Conservation (phyloP, 2,888 invertebrate genomes). For the Lasioglossum morio region DNA sequence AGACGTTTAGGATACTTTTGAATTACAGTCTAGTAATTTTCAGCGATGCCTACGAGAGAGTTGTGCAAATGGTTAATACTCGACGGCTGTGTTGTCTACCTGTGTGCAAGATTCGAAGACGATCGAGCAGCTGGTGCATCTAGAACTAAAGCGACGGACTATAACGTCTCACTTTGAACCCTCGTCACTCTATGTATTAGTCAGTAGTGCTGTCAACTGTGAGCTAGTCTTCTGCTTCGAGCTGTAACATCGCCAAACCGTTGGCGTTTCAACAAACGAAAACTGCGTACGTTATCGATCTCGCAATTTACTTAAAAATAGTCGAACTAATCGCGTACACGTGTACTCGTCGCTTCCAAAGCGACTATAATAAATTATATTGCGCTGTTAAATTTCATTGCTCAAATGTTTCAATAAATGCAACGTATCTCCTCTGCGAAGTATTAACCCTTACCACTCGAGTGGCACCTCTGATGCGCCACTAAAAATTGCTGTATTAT, state of each 20-base stretch:
- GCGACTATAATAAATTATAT: too few relatives aligned
- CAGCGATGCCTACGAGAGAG: neutral
- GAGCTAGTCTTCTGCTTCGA: neutral
- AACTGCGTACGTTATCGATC: neutral
- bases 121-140: neutral
- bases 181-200: neutral
- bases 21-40: neutral
- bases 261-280: neutral
- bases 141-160: neutral
- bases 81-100: neutral
- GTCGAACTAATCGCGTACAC: too few relatives aligned
- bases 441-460: too few relatives aligned
- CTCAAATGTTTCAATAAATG: too few relatives aligned
- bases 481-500: too few relatives aligned
- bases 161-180: neutral
- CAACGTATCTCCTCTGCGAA: too few relatives aligned
- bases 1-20: neutral
- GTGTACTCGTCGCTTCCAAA: too few relatives aligned
- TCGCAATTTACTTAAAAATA: too few relatives aligned
- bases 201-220: neutral
- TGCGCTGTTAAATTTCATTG: too few relatives aligned
- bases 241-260: neutral
- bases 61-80: neutral
- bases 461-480: too few relatives aligned
- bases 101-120: neutral